Evolutionary conservation across 2,797 vertebrate genomes (phyloP).

Genomic region (Triplophysa bombifrons): DNA sequence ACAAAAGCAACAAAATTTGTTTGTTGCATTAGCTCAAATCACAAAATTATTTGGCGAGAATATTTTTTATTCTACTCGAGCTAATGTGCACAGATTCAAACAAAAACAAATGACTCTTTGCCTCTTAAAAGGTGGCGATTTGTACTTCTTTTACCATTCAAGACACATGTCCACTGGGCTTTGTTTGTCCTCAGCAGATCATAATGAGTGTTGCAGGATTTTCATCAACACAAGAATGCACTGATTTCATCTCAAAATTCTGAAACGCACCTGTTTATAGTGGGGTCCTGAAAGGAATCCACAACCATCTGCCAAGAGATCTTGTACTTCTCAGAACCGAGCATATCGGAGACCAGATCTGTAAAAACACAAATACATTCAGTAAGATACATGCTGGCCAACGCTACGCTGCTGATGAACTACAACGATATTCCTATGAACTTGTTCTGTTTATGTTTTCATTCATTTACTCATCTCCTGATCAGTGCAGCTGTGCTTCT

Average conservation of each 20-base stretch:
- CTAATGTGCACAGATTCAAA: too few species aligned
- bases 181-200: background rate
- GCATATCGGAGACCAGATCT: conserved; percentile 85
- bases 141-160: conserved; percentile 1
- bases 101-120: too few species aligned
- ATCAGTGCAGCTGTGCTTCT: background rate
- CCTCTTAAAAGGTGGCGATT: background rate
- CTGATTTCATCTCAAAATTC: conserved; percentile 23
- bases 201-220: background rate
- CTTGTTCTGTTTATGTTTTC: background rate
- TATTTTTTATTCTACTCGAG: too few species aligned
- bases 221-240: background rate
- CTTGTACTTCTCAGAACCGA: conserved; percentile 84
- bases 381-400: background rate
- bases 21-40: background rate
- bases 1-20: background rate
- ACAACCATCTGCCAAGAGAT: conserved; percentile 85
- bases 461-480: conserved; percentile 1
- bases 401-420: background rate
- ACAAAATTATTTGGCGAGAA: too few species aligned
- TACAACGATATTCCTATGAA: background rate
- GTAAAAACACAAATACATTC: conserved; percentile 48
- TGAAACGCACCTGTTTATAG: conserved; percentile 86
- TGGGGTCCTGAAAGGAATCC: conserved; percentile 86
- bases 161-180: conserved; percentile 2